Conservation (phyloP, 2,797 vertebrate genomes). For the Helicolenus hilgendorfi region DNA sequence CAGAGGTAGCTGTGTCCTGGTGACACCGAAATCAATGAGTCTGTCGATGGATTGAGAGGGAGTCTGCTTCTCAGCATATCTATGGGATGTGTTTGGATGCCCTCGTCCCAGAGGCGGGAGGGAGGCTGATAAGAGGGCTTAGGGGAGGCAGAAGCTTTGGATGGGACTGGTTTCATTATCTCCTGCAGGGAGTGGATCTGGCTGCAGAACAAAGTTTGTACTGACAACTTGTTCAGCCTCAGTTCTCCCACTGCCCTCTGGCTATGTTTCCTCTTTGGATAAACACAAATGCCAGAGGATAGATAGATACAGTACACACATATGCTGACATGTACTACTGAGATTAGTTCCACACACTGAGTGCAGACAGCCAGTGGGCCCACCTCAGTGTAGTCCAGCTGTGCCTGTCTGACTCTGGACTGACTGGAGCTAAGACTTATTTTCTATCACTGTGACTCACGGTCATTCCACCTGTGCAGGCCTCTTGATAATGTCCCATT, state of each 20-base stretch:
- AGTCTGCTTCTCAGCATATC: conserved; percentile 79
- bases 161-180: conserved; percentile 92
- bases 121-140: neutral
- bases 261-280: conserved; percentile 58
- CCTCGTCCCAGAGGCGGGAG: conserved; percentile 46
- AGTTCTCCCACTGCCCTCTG: conserved; percentile 91
- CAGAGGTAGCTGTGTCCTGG: conserved; percentile 85
- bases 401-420: neutral
- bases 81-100: conserved; percentile 40
- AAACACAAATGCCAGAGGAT: neutral
- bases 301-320: neutral
- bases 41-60: conserved; percentile 91
- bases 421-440: neutral
- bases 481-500: neutral
- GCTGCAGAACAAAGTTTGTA: conserved; percentile 91
- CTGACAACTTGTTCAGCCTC: conserved; percentile 95
- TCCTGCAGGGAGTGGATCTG: conserved; percentile 94
- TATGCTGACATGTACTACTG: neutral
- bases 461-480: neutral
- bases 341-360: conserved; percentile 3
- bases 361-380: neutral
- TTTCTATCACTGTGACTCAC: neutral
- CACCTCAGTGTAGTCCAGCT: neutral
- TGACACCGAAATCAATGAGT: conserved; percentile 94
- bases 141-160: neutral